Evolutionary conservation across 2,797 vertebrate genomes (phyloP), one percentile per base, ranked within the genome.

Genomic region (Luscinia luscinia): DNA sequence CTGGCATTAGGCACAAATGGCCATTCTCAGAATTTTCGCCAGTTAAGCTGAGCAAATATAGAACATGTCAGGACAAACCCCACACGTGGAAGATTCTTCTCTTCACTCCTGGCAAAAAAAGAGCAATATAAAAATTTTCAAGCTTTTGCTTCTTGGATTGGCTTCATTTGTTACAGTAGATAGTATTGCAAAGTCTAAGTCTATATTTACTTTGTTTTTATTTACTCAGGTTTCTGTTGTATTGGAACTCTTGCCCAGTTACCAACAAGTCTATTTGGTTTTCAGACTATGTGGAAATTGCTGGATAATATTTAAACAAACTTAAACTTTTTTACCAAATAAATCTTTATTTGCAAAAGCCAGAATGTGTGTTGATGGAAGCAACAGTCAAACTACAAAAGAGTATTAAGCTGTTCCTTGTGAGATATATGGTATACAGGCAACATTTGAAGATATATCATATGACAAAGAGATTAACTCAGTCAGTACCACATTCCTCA

Each of bases 281-380:
- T 97, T 94, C 43, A 84, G 66, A 85, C 74, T 89, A 36, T 97
- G 95, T 95, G 97, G 97, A 97, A 97, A 97, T 79, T 81, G 46
- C 36, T 96, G 76, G 95, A 75, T 95, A 97, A 96, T 93, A 86
- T 97, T 97, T 97, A 96, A 97, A 76, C 87, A 91, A 82, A 91
- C 67, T 77, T 63, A 12, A 73, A 87, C 57, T 21, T 57, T 93
- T 58, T 87, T 77, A 51, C 82, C 61, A 72, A 74, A 90, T 55
- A 43, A 12, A 49, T 74, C 38, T 72, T 64, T 90, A 73, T 72
- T 90, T 94, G 30, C 58, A 83, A 73, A 81, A 82, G 18, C 19
- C 40, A 34, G 22, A 19, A 19, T 23, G 6, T 45, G 23, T 84
- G 12, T 74, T 58, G 14, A 22, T 78, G 51, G 43, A 80, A 91